Evolutionary conservation across 2,888 invertebrate species (phyloP).

Genomic region (Sesamia inferens): DNA sequence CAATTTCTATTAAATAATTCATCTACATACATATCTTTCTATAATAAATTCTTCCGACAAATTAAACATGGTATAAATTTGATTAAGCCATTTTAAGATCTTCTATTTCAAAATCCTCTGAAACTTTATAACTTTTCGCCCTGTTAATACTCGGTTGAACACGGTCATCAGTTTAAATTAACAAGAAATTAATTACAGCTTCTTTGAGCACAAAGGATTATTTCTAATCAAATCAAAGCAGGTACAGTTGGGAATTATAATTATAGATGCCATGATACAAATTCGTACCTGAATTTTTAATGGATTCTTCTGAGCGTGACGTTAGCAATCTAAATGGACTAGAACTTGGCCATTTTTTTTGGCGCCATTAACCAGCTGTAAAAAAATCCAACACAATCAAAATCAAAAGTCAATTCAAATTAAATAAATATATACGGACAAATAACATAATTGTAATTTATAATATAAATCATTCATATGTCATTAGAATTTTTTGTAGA

Average conservation of each 20-base stretch:
- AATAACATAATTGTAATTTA: no score
- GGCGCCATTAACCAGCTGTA: no score
- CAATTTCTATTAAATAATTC: neutral
- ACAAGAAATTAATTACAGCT: slow-evolving; percentile 63
- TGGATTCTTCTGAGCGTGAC: neutral
- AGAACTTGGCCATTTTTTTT: no score
- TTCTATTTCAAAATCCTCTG: slow-evolving; percentile 8
- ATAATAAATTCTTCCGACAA: neutral
- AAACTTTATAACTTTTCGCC: slow-evolving; percentile 37
- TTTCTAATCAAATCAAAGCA: neutral
- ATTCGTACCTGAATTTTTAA: slow-evolving; percentile 3
- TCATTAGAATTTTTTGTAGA: no score
- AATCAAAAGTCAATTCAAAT: no score
- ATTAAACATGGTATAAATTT: slow-evolving; percentile 1
- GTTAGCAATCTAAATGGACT: no score
- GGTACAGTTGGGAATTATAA: neutral
- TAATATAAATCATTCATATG: no score
- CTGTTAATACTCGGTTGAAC: slow-evolving; percentile 49
- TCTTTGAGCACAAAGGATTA: slow-evolving; percentile 54
- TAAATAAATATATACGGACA: no score
- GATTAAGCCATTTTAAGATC: slow-evolving; percentile 9
- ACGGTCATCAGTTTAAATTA: slow-evolving; percentile 53
- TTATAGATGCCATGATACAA: neutral
- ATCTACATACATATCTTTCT: no score
- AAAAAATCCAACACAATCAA: no score